These are phyloP conservation scores for Heliconius charithonia DNA, from an alignment of 2,888 invertebrate species.

Conservation along the genomic window DNA sequence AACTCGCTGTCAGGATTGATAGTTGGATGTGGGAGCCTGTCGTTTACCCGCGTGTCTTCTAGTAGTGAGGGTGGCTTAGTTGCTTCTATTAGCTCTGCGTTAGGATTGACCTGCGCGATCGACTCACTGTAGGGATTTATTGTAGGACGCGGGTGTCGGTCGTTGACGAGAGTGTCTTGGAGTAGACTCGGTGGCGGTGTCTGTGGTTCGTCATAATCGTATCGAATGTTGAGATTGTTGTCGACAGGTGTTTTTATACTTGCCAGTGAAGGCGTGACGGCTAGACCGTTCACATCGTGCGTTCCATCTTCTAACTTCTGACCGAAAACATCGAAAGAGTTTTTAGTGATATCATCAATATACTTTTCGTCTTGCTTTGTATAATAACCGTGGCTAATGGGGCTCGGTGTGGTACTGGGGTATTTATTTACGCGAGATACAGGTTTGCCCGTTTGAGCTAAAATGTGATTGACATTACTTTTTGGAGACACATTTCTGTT, in stretches of 20 bases:
- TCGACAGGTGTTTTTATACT: constrained; percentile 78
- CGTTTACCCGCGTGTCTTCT: constrained; percentile 88
- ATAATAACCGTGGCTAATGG: constrained; percentile 85
- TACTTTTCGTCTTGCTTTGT: constrained; percentile 87
- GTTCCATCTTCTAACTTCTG: constrained; percentile 85
- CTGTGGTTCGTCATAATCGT: constrained; percentile 77
- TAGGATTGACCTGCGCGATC: constrained; percentile 60
- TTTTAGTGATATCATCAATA: constrained; percentile 89
- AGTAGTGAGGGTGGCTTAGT: constrained; percentile 79
- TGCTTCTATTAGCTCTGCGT: constrained; percentile 65
- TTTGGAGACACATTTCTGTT: constrained; percentile 64
- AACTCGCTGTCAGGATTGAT: constrained; percentile 89
- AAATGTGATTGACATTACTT: constrained; percentile 67
- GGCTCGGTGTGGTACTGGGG: constrained; percentile 81
- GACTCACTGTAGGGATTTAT: constrained; percentile 88
- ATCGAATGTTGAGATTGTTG: constrained; percentile 82
- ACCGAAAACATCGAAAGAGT: constrained; percentile 89
- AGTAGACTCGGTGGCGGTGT: constrained; percentile 80
- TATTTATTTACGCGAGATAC: constrained; percentile 64
- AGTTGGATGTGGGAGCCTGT: constrained; percentile 86
- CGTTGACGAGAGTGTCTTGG: constrained; percentile 88
- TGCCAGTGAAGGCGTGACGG: constrained; percentile 75
- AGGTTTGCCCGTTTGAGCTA: constrained; percentile 68
- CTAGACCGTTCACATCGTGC: constrained; percentile 75
- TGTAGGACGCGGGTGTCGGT: constrained; percentile 86